phyloP scores from a whole-genome alignment of 2,113 vertebrate genomes.

The Hirundichthys speculiger region DNA sequence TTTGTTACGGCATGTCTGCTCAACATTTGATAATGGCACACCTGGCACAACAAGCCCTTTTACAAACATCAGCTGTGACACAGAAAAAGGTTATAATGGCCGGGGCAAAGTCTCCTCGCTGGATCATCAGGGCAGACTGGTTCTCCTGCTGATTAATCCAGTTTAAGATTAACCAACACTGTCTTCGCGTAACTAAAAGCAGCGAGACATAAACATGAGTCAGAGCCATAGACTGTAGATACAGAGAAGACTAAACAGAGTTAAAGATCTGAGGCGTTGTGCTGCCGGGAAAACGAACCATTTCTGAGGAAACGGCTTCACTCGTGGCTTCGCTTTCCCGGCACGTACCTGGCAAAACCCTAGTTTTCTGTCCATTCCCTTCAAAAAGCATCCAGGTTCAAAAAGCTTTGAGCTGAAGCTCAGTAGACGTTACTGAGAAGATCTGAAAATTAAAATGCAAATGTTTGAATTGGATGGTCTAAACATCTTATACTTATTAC shows the following conservation, averaged over 20 bases:
- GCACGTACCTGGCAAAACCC: no score
- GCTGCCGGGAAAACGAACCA: neutral
- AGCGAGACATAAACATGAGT: conserved; percentile 32
- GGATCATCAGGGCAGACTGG: conserved; percentile 24
- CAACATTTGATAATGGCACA: neutral
- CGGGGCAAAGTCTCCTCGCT: conserved; percentile 9
- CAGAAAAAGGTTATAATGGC: neutral
- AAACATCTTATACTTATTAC: no score
- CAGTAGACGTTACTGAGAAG: no score
- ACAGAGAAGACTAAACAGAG: conserved; percentile 48
- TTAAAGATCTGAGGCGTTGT: conserved; percentile 4
- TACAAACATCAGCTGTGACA: neutral
- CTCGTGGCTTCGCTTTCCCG: no score
- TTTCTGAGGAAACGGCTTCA: neutral
- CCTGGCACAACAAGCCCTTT: neutral
- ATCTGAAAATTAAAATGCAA: no score
- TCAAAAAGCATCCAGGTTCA: no score
- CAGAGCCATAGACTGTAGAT: no score
- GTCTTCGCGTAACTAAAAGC: conserved; percentile 2
- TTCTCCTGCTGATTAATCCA: conserved; percentile 38
- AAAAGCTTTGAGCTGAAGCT: no score
- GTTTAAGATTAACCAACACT: conserved; percentile 55
- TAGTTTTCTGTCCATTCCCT: no score
- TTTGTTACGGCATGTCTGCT: no score
- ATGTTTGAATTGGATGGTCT: no score